Evolutionary conservation across 2,113 vertebrate species (phyloP).

Genomic region (Dromiciops gliroides): DNA sequence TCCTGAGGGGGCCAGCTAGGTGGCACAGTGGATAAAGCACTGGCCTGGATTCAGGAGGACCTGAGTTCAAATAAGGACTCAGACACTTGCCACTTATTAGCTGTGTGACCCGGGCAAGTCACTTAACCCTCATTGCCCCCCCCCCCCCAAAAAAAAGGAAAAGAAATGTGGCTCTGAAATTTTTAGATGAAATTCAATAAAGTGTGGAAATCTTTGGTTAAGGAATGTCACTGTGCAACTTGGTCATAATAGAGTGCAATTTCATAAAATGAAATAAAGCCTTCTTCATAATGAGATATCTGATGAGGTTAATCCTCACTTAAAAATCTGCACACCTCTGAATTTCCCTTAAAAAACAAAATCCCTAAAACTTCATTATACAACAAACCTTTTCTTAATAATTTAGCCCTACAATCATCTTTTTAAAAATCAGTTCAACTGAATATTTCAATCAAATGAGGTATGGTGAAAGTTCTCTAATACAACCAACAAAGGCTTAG

Average conservation of each 20-base stretch:
- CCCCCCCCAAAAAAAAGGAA: no score
- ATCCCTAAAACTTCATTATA: background rate
- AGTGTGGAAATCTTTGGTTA: slow-evolving; percentile 5
- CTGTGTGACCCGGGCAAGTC: no score
- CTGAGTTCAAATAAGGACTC: no score
- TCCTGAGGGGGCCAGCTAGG: no score
- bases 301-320: background rate
- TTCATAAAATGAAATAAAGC: background rate
- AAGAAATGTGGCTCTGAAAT: background rate
- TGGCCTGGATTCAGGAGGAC: no score
- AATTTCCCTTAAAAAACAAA: background rate
- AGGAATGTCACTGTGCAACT: background rate
- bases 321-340: background rate
- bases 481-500: background rate
- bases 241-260: background rate
- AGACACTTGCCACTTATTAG: no score
- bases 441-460: background rate
- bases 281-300: background rate
- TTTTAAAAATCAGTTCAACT: background rate
- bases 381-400: background rate
- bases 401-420: background rate
- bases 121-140: no score
- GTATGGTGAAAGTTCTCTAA: background rate
- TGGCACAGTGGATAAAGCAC: no score
- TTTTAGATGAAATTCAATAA: slow-evolving; percentile 28